Evolutionary conservation across 2,888 invertebrate genomes (phyloP), one percentile per base, ranked within the genome.

Genomic region (Acleris emargana): DNA sequence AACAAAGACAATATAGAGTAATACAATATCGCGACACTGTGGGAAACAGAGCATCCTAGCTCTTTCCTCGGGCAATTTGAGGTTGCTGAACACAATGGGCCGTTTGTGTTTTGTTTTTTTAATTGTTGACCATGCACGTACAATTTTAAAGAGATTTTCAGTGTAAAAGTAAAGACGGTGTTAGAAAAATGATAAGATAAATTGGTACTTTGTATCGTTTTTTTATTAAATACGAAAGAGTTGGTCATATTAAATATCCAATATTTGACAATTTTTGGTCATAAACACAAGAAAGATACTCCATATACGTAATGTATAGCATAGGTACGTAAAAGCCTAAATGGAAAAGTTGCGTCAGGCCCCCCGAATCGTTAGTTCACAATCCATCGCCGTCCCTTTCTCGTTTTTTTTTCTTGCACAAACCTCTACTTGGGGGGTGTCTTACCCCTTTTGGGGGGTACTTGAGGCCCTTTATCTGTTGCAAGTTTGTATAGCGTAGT

Each of bases 371-470:
- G 70, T 73, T 74, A 74, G 76, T 77, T 78, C 71, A 77, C 77
- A 73, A 72, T 69, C 72, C 76, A 76, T 79, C 73, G 74, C 77
- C 73, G 76, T 82, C 86, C 77, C 83, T 79, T 78, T 81, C 80
- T 45, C 72, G 79, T 86, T 86, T 88, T 88, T 88, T 87, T 89
- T 89, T 88, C 88, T 90, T 87, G 80, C 88, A 86, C 87, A 87
- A 88, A 86, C 86, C 87, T 87, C 88, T 87, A 80, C 83, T 88
- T 86, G 86, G 88, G 87, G 83, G 82, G 88, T 76, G 86, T 91
- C 91, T 91, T 91, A 89, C 90, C 90, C 91, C 91, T 90, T 91
- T 91, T 88, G 84, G 91, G 91, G 89, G 89, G 89, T 87, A 87
- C 91, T 90, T 87, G 82, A 83, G 78, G 78, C 89, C 90, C 91